phyloP scores from a whole-genome alignment of 2,113 vertebrate genomes.

The pig (Sus scrofa) region T2T-Sscrofa CM000812.6:261455001-261455500 shows the following conservation, averaged over 20 bases:
- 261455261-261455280: not conserved
- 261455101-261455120: not conserved
- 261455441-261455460: rapidly evolving
- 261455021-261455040: not conserved
- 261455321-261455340: too few relatives aligned
- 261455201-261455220: not conserved
- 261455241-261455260: not conserved
- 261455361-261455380: rapidly evolving
- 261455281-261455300: not conserved
- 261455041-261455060: not conserved
- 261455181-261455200: not conserved
- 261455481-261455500: too few relatives aligned
- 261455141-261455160: not conserved
- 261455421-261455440: not conserved
- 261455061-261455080: not conserved
- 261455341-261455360: rapidly evolving
- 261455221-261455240: not conserved
- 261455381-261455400: rapidly evolving
- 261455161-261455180: too few relatives aligned
- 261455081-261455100: not conserved
- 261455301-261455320: not conserved
- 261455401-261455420: rapidly evolving
- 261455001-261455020: not conserved
- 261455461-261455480: not conserved
- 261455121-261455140: not conserved